Percentiles rank a stretch among this genome's conserved stretches.
These are phyloP conservation scores for Pipistrellus pipistrellus DNA, from an alignment of 2,797 vertebrate species.

Conservation along the genomic window DNA sequence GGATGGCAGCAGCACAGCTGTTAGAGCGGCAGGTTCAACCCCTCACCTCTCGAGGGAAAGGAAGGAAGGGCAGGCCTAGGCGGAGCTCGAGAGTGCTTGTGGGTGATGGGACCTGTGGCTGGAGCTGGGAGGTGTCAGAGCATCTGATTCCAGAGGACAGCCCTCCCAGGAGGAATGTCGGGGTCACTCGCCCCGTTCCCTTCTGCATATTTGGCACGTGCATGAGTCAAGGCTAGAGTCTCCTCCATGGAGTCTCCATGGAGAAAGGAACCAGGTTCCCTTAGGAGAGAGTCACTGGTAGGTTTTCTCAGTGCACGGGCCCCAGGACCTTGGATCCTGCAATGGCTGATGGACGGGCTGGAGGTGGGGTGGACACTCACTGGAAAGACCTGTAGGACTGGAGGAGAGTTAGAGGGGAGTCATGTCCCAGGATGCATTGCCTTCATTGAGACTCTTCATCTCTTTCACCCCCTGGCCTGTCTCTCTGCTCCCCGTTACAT, in stretches of 20 bases:
- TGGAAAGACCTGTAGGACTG: neutral
- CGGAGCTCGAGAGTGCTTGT: fast-evolving
- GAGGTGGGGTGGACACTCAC: neutral
- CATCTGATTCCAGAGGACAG: neutral
- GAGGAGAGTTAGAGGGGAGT: neutral
- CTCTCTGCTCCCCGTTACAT: neutral
- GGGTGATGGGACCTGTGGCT: fast-evolving
- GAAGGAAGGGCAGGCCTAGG: neutral
- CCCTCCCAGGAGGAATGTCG: fast-evolving
- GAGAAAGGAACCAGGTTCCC: too few species aligned
- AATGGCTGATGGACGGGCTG: neutral
- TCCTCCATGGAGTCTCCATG: fast-evolving
- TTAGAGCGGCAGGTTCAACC: fast-evolving
- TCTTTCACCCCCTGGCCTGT: fast-evolving
- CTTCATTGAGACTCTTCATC: neutral
- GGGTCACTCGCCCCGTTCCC: neutral
- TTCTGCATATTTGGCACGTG: too few species aligned
- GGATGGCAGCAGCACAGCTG: too few species aligned
- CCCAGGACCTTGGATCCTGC: neutral
- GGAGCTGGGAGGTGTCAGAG: neutral
- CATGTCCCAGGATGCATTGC: fast-evolving
- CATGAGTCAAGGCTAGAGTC: neutral
- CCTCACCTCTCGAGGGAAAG: neutral
- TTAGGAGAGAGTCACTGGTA: neutral
- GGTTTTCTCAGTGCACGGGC: neutral